Base-by-base conservation (phyloP, 2,797 vertebrate genomes). In the Benthosema pterotum region DNA sequence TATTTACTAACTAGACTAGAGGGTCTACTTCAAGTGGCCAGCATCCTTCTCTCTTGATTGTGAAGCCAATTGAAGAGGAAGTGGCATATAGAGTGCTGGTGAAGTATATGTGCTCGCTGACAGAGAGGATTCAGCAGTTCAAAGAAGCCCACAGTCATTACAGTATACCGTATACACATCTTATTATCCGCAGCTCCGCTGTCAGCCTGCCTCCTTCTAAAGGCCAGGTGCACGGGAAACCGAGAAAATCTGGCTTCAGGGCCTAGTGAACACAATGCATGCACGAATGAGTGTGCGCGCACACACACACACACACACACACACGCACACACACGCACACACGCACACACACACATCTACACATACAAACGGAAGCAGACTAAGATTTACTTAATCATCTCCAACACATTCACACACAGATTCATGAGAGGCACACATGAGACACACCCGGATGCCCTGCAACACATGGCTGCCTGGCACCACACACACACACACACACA, bases 181-280 rank as follows among this genome's bases (percentile, higher is more conserved):
- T 67, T 58, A 78, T 75, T 22, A 65, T 73, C 72, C 56, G 42
- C 28, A 16, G 61, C 45, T 56, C 60, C 45, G 42, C 13, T 14
- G 62, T 42, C n/a, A 22, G 11, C 15, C 28, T 52, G 42, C 42
- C 17, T 52, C 28, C 46, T 14, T 73, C 28, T 50, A 78, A 82
- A 79, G 76, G 69, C 66, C 77, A 67, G 63, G 48, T 57, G n/a
- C n/a, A n/a, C n/a, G n/a, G 64, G 72, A 48, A 61, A 54, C 59
- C 66, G 75, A 73, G 60, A 62, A 64, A 57, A 63, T 72, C 6
- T 0, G 42, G 43, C 32, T 32, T 32, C 32, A 55, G 67, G 42
- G 54, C 38, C 60, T 47, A 42, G 19, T 22, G 19, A 51, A 3
- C 15, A 5, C 28, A n/a, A n/a, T 42, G 53, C n/a, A 42, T 32